Evolutionary conservation across 2,888 invertebrate species (phyloP).

Genomic region (Meganola albula): DNA sequence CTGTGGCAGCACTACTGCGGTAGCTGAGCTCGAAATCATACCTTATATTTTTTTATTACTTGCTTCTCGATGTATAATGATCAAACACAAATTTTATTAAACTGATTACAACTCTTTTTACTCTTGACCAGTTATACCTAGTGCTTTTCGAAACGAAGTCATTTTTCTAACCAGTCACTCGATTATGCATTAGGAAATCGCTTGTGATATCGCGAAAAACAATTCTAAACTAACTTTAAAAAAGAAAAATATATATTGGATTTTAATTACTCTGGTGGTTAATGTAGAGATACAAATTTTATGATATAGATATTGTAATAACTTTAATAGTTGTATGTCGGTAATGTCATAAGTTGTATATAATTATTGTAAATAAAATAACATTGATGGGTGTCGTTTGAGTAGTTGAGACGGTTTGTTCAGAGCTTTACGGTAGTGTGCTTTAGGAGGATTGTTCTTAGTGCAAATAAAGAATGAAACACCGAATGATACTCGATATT

Average conservation of each 20-base stretch:
- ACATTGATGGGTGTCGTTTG: conserved; percentile 30
- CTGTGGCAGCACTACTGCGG: too few species aligned
- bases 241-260: conserved; percentile 30
- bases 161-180: conserved; percentile 38
- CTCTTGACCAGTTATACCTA: conserved; percentile 21
- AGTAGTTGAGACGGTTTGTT: conserved; percentile 41
- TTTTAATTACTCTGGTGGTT: conserved; percentile 29
- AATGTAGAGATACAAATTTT: conserved; percentile 29
- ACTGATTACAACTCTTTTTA: conserved; percentile 17
- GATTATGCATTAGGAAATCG: conserved; percentile 53
- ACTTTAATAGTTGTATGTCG: conserved; percentile 26
- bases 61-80: too few species aligned
- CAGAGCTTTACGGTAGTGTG: conserved; percentile 47
- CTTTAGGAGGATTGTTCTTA: conserved; percentile 29
- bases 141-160: conserved; percentile 17
- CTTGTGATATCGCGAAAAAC: conserved; percentile 62
- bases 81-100: too few species aligned
- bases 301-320: conserved; percentile 22
- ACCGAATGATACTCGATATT: too few species aligned
- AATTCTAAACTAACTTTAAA: conserved; percentile 21
- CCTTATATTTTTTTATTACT: too few species aligned
- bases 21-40: too few species aligned
- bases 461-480: too few species aligned
- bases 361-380: conserved; percentile 48
- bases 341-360: conserved; percentile 38